Percentiles rank a stretch among this genome's conserved stretches.
Conservation (phyloP, 2,113 vertebrate genomes). For the Oreotragus oreotragus region DNA sequence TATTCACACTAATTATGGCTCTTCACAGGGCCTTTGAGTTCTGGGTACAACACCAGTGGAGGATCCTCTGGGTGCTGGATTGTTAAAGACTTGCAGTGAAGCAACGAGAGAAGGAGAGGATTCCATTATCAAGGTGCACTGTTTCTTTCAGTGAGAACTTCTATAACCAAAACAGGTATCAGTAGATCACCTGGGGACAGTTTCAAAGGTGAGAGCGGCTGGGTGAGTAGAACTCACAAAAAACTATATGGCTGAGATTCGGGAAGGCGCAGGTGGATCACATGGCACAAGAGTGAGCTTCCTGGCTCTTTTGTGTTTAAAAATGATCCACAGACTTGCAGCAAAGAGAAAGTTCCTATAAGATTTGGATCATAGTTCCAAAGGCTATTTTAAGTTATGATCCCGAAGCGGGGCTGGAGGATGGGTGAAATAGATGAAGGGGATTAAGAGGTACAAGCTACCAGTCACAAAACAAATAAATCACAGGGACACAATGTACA, state of each 20-base stretch:
- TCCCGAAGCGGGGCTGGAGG: background rate
- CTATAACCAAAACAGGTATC: background rate
- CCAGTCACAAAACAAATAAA: background rate
- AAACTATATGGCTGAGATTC: background rate
- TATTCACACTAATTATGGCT: no score
- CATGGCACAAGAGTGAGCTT: background rate
- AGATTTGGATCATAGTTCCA: background rate
- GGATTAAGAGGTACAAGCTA: background rate
- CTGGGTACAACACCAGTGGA: background rate
- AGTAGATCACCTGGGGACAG: background rate
- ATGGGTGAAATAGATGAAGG: background rate
- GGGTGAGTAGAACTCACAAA: background rate
- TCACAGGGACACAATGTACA: background rate
- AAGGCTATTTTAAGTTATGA: background rate
- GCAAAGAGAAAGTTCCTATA: background rate
- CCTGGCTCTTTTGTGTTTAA: background rate
- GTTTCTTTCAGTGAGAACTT: background rate
- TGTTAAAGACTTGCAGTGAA: background rate
- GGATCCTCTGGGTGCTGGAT: background rate
- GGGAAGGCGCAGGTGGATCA: fast-evolving
- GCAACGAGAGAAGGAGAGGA: background rate
- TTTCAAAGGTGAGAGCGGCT: background rate
- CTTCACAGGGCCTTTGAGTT: background rate
- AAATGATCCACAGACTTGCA: background rate
- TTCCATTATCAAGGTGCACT: background rate